Evolutionary conservation across 2,797 vertebrate species (phyloP).

Genomic region (Petrocephalus sullivani): DNA sequence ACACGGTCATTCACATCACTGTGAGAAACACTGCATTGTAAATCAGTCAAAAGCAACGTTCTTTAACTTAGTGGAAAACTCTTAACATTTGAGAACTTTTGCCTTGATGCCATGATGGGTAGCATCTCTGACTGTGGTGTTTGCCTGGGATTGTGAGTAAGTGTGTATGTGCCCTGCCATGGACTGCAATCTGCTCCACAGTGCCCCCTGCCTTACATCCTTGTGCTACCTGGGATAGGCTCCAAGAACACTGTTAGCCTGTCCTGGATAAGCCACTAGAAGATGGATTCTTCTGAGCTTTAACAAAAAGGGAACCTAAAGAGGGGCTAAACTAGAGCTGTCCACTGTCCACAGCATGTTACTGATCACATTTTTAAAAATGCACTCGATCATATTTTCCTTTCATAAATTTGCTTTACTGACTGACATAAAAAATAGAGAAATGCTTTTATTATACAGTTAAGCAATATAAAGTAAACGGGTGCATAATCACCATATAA

Average conservation of each 20-base stretch:
- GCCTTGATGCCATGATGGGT: background rate
- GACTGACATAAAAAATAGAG: background rate
- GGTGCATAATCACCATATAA: background rate
- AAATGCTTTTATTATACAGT: background rate
- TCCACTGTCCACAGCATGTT: background rate
- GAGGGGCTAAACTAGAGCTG: background rate
- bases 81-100: background rate
- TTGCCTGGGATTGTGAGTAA: background rate
- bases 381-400: background rate
- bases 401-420: background rate
- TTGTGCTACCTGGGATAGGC: background rate
- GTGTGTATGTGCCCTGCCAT: background rate
- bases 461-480: background rate
- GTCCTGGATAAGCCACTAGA: background rate
- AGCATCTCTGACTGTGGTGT: background rate
- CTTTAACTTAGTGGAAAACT: background rate
- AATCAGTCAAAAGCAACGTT: background rate
- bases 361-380: background rate
- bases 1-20: background rate
- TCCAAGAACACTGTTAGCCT: background rate
- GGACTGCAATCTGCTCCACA: background rate
- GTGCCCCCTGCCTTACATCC: background rate
- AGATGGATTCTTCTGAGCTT: background rate
- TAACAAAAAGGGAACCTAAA: background rate
- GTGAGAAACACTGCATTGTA: background rate